Evolutionary conservation across 2,888 invertebrate genomes (phyloP).

Genomic region (Venustoraphidia nigricollis): DNA sequence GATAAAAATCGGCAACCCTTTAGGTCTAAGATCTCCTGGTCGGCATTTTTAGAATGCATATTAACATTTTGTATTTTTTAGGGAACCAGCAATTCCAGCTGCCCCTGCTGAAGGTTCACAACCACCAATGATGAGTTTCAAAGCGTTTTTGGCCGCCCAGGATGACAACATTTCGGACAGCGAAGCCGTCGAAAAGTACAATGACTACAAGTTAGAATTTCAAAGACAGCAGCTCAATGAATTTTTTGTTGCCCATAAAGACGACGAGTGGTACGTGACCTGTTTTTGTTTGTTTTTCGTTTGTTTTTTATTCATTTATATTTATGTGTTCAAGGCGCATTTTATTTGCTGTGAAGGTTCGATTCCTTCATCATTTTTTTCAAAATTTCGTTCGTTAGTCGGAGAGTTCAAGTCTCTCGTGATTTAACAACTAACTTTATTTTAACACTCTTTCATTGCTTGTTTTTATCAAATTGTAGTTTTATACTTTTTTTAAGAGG

Average conservation of each 20-base stretch:
- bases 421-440: too few species aligned
- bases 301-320: conserved; percentile 7
- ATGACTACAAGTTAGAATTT: conserved; percentile 96
- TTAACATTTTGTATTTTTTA: conserved; percentile 20
- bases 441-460: too few species aligned
- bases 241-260: conserved; percentile 97
- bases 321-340: background rate
- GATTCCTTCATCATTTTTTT: too few species aligned
- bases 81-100: conserved; percentile 35
- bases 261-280: conserved; percentile 91
- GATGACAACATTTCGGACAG: conserved; percentile 97
- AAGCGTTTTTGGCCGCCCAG: conserved; percentile 88
- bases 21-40: too few species aligned
- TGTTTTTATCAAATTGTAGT: too few species aligned
- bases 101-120: conserved; percentile 43
- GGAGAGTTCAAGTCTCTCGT: too few species aligned
- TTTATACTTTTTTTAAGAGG: too few species aligned
- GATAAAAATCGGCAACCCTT: too few species aligned
- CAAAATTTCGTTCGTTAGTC: too few species aligned
- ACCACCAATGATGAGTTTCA: conserved; percentile 92
- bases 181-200: conserved; percentile 91
- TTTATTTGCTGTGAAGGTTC: too few species aligned
- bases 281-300: conserved; percentile 4
- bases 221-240: conserved; percentile 92
- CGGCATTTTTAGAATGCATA: too few species aligned